Base-by-base conservation (phyloP, 2,797 vertebrate genomes). In the Chaunax sp. region DNA sequence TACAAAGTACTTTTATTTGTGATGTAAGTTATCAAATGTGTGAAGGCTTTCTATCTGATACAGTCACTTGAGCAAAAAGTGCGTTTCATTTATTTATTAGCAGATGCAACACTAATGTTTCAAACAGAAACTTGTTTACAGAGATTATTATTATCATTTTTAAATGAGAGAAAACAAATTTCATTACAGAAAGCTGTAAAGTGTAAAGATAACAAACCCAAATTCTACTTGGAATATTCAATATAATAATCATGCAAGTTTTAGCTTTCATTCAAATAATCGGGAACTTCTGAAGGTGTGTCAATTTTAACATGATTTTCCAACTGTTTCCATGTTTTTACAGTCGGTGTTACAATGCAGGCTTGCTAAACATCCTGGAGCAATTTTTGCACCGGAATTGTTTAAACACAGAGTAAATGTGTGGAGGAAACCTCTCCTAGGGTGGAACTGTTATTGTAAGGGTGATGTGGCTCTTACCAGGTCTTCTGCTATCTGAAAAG, bases 381-480 rank as follows among this genome's bases (percentile, higher is more conserved):
- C 14, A 4, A 3, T 19, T 38, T 30, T 40, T 56, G 23, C 23
- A 47, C 38, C 40, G 5, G 22, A 18, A 6, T 30, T 30, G 8
- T 38, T 65, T 45, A 12, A 50, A 44, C 15, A 30, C 6, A 14
- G 6, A 8, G 12, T 54, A 23, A 25, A 38, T 47, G 46, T 26
- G 28, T 22, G 23, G 6, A 67, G 49, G 23, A 66, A 55, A 72
- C 45, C 52, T 66, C 50, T 43, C 45, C 14, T 6, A 30, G 23
- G 26, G 41, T 37, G 33, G 37, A 33, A 26, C 28, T 47, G 55
- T 53, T 60, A 45, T 23, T 53, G 6, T 60, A 15, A 50, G 60
- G 52, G 57, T 64, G 58, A 64, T 75, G 41, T 58, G 54, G 64
- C 35, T 71, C 40, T 56, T n/a, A 35, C 52, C 52, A 50, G 49